Conservation (phyloP, 2,113 vertebrate species). For the Murina feae region DNA sequence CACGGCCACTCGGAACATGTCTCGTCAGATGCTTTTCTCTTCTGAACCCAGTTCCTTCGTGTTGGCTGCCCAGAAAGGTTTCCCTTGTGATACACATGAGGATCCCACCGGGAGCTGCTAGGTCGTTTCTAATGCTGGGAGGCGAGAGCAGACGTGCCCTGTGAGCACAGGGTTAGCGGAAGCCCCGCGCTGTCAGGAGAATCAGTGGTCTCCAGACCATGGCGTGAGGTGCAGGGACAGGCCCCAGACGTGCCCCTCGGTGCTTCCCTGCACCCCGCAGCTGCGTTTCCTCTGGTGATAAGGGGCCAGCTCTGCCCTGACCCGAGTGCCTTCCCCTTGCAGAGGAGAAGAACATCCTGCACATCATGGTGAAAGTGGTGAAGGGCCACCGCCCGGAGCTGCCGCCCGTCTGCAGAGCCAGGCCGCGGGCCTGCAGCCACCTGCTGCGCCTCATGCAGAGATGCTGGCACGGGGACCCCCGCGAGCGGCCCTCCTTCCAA, state of each 20-base stretch:
- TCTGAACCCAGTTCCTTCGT: neutral
- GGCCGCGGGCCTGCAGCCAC: constrained; percentile 86
- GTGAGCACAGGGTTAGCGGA: fast-evolving
- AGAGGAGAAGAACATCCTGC: constrained; percentile 98
- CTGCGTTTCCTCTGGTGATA: fast-evolving
- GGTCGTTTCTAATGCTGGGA: too few species aligned
- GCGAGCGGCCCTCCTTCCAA: constrained; percentile 91
- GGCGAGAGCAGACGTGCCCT: fast-evolving
- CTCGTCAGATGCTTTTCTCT: neutral
- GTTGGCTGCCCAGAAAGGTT: neutral
- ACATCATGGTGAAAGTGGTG: constrained; percentile 98
- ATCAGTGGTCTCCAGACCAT: fast-evolving
- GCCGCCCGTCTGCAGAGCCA: constrained; percentile 86
- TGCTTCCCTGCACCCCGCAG: neutral
- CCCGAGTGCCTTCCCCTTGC: constrained; percentile 30
- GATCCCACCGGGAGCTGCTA: neutral
- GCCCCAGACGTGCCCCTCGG: neutral
- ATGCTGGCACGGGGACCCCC: constrained; percentile 91
- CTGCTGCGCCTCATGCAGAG: constrained; percentile 93
- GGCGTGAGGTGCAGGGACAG: fast-evolving
- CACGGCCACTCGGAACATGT: neutral
- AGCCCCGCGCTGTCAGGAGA: neutral
- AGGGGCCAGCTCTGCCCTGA: neutral
- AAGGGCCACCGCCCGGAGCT: constrained; percentile 94
- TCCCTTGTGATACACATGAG: neutral